phyloP scores from a whole-genome alignment of 2,888 invertebrate genomes.

The Stegophylla sp. region DNA sequence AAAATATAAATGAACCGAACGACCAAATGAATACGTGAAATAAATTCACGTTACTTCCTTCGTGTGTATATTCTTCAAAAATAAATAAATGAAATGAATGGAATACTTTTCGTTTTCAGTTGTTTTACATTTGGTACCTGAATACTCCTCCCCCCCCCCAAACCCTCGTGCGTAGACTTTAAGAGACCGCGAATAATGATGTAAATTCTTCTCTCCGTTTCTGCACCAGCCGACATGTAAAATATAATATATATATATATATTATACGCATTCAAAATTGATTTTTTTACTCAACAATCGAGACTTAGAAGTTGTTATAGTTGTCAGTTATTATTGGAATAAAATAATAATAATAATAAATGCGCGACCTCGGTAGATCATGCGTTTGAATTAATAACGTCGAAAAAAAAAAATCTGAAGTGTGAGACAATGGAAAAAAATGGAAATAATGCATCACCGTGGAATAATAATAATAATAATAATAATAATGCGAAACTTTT shows the following conservation, averaged over 20 bases:
- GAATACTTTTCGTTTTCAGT: neutral
- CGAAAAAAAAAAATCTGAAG: neutral
- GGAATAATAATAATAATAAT: conserved; percentile 2
- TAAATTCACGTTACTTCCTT: neutral
- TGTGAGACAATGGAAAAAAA: conserved; percentile 7
- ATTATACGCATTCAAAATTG: neutral
- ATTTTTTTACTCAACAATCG: neutral
- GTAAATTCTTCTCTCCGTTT: neutral
- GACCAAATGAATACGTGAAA: neutral
- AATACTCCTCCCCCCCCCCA: neutral
- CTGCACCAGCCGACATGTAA: neutral
- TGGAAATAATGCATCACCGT: neutral
- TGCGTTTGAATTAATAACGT: conserved; percentile 30
- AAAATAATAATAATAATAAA: neutral
- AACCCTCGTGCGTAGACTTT: neutral
- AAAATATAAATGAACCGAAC: too few species aligned
- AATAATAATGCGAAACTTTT: conserved; percentile 19
- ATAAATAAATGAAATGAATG: neutral
- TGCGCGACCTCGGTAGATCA: neutral
- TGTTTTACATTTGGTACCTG: neutral
- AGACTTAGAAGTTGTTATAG: neutral
- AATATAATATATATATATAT: too few species aligned
- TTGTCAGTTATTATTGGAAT: conserved; percentile 1
- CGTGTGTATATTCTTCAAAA: neutral
- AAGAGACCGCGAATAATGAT: conserved; percentile 14